Evolutionary conservation across 2,113 vertebrate genomes (phyloP).

Genomic region (Chitala chitala): DNA sequence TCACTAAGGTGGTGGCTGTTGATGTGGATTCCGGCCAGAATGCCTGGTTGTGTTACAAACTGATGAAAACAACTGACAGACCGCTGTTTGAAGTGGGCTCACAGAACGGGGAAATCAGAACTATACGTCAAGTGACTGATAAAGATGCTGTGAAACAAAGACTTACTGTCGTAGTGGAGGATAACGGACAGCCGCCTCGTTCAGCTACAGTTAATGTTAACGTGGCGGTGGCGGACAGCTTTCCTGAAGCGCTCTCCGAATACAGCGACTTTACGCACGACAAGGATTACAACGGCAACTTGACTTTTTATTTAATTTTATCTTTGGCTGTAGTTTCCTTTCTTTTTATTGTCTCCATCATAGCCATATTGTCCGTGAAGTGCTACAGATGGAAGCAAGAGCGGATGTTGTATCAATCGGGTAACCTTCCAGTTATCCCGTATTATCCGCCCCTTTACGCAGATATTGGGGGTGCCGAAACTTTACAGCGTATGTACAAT

Average conservation of each 20-base stretch:
- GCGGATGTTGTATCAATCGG: slow-evolving; percentile 31
- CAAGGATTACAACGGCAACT: slow-evolving; percentile 14
- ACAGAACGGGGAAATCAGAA: slow-evolving; percentile 39
- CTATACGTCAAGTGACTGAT: slow-evolving; percentile 26
- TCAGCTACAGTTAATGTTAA: slow-evolving; percentile 19
- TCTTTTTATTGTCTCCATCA: slow-evolving; percentile 51
- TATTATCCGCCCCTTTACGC: slow-evolving; percentile 44
- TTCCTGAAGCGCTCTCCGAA: slow-evolving; percentile 5
- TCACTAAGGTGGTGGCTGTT: slow-evolving; percentile 53
- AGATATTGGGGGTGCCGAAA: slow-evolving; percentile 35
- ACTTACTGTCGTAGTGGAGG: slow-evolving; percentile 32
- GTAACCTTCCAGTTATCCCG: slow-evolving; percentile 39
- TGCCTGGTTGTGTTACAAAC: slow-evolving; percentile 48
- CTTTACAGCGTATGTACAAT: slow-evolving; percentile 34
- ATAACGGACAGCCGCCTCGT: slow-evolving; percentile 34
- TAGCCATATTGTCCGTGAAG: slow-evolving; percentile 41
- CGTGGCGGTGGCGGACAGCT: slow-evolving; percentile 21
- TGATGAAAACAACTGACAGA: slow-evolving; percentile 43
- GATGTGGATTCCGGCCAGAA: slow-evolving; percentile 54
- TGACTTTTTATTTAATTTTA: slow-evolving; percentile 27
- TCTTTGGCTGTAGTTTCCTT: slow-evolving; percentile 50
- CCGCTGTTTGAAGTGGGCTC: slow-evolving; percentile 31
- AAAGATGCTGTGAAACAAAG: slow-evolving; percentile 41
- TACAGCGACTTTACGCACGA: neutral
- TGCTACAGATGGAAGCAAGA: slow-evolving; percentile 20